These are phyloP conservation scores for Rhinopomastus cyanomelas DNA, from an alignment of 2,113 vertebrate species.

Conservation along the genomic window DNA sequence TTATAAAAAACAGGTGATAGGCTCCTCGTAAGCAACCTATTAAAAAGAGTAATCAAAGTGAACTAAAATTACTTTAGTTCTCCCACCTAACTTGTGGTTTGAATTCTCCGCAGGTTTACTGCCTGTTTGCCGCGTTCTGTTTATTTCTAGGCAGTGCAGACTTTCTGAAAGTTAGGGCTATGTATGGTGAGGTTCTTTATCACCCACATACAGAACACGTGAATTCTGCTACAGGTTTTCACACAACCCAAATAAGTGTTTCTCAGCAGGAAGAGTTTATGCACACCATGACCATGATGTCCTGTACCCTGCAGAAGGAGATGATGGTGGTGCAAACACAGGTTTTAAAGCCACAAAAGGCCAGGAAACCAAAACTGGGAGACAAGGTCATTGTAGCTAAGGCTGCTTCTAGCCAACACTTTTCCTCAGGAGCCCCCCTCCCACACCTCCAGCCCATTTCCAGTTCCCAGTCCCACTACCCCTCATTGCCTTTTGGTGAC, in stretches of 20 bases:
- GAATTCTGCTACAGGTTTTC: not conserved
- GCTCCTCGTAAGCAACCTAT: constrained; percentile 26
- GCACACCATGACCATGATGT: not conserved
- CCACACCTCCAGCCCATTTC: not conserved
- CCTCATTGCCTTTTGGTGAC: constrained; percentile 30
- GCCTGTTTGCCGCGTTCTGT: not conserved
- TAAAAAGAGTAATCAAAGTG: constrained; percentile 59
- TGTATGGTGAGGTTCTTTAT: not conserved
- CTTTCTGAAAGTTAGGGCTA: not conserved
- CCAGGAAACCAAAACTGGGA: not conserved
- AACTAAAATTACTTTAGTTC: constrained; percentile 43
- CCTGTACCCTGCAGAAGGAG: not conserved
- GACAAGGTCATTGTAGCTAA: not conserved
- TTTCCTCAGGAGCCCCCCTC: not conserved
- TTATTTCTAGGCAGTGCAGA: not conserved
- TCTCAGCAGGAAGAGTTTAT: not conserved
- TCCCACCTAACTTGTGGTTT: not conserved
- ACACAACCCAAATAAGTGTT: not conserved
- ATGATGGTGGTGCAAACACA: not conserved
- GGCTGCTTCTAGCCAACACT: not conserved
- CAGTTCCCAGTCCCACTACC: not conserved
- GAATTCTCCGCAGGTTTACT: not conserved
- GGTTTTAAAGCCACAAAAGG: not conserved
- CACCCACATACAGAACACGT: not conserved
- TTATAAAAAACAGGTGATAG: constrained; percentile 66